Evolutionary conservation across 2,888 invertebrate species (phyloP).

Genomic region (Frankliniella fusca): DNA sequence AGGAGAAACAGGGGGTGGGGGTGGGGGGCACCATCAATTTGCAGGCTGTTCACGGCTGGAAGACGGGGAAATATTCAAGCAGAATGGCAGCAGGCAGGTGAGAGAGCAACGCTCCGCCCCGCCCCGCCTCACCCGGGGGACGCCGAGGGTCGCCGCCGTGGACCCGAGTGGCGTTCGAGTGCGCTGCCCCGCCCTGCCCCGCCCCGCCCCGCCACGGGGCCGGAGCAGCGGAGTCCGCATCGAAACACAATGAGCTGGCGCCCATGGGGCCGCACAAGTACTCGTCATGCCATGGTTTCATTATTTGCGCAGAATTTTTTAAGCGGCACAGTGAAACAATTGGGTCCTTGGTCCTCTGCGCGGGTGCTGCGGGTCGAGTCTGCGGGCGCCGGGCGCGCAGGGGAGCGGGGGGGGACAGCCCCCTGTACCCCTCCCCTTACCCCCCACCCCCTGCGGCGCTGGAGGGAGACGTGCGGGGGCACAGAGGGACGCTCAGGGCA

Average conservation of each 20-base stretch:
- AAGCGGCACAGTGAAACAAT: no score
- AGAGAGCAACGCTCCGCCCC: not conserved
- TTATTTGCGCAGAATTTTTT: no score
- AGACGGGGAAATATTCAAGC: conserved; percentile 13
- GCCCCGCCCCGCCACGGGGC: not conserved
- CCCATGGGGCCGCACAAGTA: no score
- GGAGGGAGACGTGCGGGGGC: not conserved
- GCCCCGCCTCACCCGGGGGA: no score
- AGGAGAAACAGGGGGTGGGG: not conserved
- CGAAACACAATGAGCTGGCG: no score
- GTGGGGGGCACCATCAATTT: conserved; percentile 11
- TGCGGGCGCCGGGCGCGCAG: not conserved
- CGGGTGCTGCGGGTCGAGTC: no score
- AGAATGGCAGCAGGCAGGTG: conserved; percentile 6
- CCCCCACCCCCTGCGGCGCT: not conserved
- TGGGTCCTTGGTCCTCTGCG: no score
- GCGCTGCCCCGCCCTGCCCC: not conserved
- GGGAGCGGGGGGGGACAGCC: not conserved
- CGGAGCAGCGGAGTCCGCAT: not conserved
- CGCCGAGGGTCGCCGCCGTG: no score
- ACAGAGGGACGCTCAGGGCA: not conserved
- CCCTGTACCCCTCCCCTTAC: not conserved
- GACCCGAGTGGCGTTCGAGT: no score
- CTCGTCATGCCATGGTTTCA: no score
- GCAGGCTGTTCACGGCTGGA: conserved; percentile 3